These are phyloP conservation scores for Cyclura pinguis DNA, from an alignment of 2,797 vertebrate genomes.

Conservation along the genomic window DNA sequence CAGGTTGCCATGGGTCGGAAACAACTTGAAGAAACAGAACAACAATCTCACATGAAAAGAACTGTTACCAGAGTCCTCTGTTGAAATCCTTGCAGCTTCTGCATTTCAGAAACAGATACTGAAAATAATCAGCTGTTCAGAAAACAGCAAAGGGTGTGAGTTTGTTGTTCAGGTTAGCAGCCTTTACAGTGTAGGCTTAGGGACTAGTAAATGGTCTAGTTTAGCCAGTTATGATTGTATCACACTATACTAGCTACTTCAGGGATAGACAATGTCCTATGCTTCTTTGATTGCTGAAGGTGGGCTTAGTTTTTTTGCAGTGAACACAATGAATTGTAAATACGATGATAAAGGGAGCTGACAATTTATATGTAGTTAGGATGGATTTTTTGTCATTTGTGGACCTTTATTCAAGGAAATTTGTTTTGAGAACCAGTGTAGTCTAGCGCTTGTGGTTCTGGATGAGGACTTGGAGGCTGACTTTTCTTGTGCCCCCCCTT, in stretches of 20 bases:
- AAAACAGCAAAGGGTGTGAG: neutral
- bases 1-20: too few species aligned
- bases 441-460: neutral
- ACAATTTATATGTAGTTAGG: neutral
- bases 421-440: neutral
- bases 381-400: neutral
- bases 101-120: neutral
- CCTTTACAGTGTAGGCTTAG: neutral
- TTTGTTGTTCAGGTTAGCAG: neutral
- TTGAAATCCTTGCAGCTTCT: neutral
- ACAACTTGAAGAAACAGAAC: too few species aligned
- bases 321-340: neutral
- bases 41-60: neutral
- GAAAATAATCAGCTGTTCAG: neutral
- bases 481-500: too few species aligned
- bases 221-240: neutral
- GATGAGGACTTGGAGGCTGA: too few species aligned
- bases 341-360: neutral
- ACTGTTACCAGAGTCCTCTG: neutral
- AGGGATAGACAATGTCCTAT: slow-evolving; percentile 12
- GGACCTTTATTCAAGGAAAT: neutral
- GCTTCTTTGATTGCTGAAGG: neutral
- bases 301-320: neutral
- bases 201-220: neutral
- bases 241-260: neutral